Evolutionary conservation across 2,888 invertebrate genomes (phyloP), one percentile per base, ranked within the genome.

Genomic region (Eulithis prunata): DNA sequence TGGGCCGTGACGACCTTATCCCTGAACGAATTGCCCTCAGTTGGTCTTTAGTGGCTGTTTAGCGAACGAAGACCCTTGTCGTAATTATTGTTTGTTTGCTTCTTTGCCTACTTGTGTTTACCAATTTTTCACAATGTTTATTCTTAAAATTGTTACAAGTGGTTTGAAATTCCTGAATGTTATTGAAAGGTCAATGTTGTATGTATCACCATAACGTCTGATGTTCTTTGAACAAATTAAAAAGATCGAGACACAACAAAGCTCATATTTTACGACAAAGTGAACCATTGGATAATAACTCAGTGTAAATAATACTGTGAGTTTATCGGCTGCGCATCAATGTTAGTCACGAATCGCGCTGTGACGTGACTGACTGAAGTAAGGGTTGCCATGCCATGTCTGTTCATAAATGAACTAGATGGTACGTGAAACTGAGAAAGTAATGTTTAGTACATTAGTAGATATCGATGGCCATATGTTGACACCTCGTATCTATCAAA

Each of bases 301-400:
- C 74, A 75, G 78, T 81, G 82, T 86, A 87, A 86, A 87, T 86
- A 86, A 86, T 83, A 84, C 82, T 75, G 80, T 79, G 76, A 76
- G 76, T 78, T 88, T 90, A 91, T 90, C 91, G 86, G 76, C 80
- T 32, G 32, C 78, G 80, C 84, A 90, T 90, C 90, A 79, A 78
- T 78, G 82, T 80, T 80, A 83, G 88, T 90, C 90, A 88, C 89
- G 89, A 86, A 80, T 79, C 81, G 79, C 88, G 86, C 89, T 82
- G 76, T 79, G 79, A 78, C 85, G 76, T 79, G 79, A 78, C 85
- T 81, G 77, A 89, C 21, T 21, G 21, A 21, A 21, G 21, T 21
- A 21, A 21, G 21, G 21, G 21, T 21, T 21, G 21, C 21, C 21
- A 89, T 64, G 66, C 54, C 63, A 56, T 47, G 14, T n/a, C 45